Evolutionary conservation across 2,797 vertebrate genomes (phyloP).

Genomic region (Rhinella marina): DNA sequence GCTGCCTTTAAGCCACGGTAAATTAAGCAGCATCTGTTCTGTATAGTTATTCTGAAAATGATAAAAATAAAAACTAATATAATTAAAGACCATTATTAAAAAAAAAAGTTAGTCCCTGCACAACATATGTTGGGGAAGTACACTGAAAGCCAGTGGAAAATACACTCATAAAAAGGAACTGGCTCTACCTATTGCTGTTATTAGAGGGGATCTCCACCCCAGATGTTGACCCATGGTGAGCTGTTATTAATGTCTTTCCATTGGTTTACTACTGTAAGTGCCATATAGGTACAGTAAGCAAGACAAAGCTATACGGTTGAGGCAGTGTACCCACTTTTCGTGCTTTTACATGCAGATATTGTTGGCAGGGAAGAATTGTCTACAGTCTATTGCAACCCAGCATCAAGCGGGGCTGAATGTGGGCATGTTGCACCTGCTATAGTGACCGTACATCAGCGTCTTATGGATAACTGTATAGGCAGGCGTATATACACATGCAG

Average conservation of each 20-base stretch:
- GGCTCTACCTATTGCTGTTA: neutral
- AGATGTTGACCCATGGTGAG: neutral
- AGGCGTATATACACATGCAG: too few relatives aligned
- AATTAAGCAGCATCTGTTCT: neutral
- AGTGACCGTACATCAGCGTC: too few relatives aligned
- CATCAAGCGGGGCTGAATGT: too few relatives aligned
- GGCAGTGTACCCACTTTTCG: too few relatives aligned
- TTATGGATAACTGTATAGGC: too few relatives aligned
- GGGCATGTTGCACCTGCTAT: too few relatives aligned
- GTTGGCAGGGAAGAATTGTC: too few relatives aligned
- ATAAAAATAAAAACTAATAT: neutral
- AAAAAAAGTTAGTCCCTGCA: neutral
- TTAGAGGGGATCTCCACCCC: neutral
- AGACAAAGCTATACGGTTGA: too few relatives aligned
- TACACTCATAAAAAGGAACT: neutral
- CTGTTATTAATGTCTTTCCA: neutral
- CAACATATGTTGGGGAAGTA: neutral
- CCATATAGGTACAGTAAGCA: too few relatives aligned
- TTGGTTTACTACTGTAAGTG: too few relatives aligned
- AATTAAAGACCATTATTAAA: neutral
- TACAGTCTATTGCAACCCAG: too few relatives aligned
- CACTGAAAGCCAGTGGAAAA: neutral
- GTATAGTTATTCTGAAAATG: neutral
- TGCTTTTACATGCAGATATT: too few relatives aligned
- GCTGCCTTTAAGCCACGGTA: neutral